Base-by-base conservation (phyloP, 1,140 invertebrate species). In the Mercenaria mercenaria region DNA sequence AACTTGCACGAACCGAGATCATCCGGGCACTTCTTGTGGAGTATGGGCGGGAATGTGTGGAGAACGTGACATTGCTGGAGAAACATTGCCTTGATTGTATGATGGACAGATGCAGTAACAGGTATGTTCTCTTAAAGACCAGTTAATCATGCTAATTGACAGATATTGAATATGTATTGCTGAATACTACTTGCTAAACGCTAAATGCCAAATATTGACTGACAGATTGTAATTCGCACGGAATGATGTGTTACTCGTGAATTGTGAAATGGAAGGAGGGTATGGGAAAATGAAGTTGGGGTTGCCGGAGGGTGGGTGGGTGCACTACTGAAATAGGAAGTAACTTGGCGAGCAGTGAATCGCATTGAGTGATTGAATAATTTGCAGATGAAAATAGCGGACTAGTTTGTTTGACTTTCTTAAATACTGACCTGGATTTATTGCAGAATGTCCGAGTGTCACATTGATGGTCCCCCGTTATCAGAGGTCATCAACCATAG, bases 11-110 rank as follows among this genome's bases (percentile, higher is more conserved):
- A 13, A 89, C 88, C 10, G 88, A 89, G 37, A 89, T 89, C 11
- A 59, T 89, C 26, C 88, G 88, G 26, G 81, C 88, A 10, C 56
- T 89, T 67, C 52, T 89, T 47, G 88, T 84, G 0, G 88, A 89
- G 29, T 89, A 89, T 64, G 79, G 64, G 18, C 41, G 69, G 23
- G 88, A 89, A 74, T 89, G 88, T 61, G 80, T 82, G 3, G 80
- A 82, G 69, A 89, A 89, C 39, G 67, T 89, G 34, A 83, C 88
- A 15, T 0, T 34, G 18, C 69, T 89, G 13, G 88, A 89, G 43
- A 89, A 43, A 59, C 39, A 81, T 15, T 89, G 88, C 41, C 80
- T 83, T 10, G 80, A 74, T 41, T 89, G 88, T 77, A 84, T 89
- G 80, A 83, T 83, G 72, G 47, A 89, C 15, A 50, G 80, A 77